Base-by-base conservation (phyloP, 1,140 invertebrate genomes). In the Harpegnathos saltator region DNA sequence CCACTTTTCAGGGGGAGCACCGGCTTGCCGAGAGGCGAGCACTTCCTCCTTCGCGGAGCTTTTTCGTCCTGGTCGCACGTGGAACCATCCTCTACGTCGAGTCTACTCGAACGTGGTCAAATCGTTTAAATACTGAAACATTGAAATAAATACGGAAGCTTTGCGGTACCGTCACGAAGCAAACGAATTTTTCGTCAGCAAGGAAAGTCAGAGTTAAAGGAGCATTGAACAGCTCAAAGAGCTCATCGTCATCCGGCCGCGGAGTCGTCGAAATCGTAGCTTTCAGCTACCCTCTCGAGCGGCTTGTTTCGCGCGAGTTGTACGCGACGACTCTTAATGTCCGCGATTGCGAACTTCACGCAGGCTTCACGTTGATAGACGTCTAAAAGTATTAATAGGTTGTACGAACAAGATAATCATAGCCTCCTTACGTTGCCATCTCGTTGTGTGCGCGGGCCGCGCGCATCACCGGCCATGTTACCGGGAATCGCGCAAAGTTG, bases 1-100 rank as follows among this genome's bases (percentile, higher is more conserved):
- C 33, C 19, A 86, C 65, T 84, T 84, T 87, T 33, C 15, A 38
- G 38, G 74, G 73, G 52, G 74, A 80, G 84, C 54, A 22, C 19
- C 3, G 5, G 12, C 9, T 14, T n/a, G n/a, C 19, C n/a, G 9
- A 9, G 54, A n/a, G 22, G 22, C 59, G 2, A 15, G n/a, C n/a
- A 1, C 29, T 75, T 65, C 33, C 38, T 62, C 9, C 48, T 38
- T 59, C 1, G 73, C 74, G 56, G 61, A 48, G 56, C 19, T 68
- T 44, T 69, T 58, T 71, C n/a, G 9, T n/a, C 44, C 17, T 5
- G 7, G 14, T 52, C 48, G 14, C 59, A 65, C 17, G 17, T 61
- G 33, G 17, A n/a, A n/a, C n/a, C n/a, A n/a, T n/a, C n/a, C n/a
- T n/a, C n/a, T n/a, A n/a, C n/a, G n/a, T n/a, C n/a, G n/a, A n/a